phyloP scores from a whole-genome alignment of 2,888 invertebrate genomes.

The Odontothrips loti region DNA sequence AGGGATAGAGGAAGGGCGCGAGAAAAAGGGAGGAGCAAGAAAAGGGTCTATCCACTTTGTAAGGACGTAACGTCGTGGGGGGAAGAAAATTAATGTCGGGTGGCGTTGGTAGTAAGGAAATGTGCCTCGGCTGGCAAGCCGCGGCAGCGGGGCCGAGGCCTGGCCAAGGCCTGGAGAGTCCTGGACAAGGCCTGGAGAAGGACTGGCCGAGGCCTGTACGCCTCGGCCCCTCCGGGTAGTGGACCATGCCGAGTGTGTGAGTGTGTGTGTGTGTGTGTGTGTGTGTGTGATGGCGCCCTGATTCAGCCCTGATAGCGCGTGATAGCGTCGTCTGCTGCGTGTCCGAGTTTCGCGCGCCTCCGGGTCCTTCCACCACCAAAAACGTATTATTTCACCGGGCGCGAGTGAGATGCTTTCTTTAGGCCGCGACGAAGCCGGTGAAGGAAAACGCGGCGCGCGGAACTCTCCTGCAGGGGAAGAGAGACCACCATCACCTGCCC shows the following conservation, averaged over 20 bases:
- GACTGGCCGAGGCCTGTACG: too few species aligned
- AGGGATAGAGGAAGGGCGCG: not conserved
- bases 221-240: too few species aligned
- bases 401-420: too few species aligned
- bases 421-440: too few species aligned
- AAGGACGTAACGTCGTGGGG: not conserved
- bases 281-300: not conserved
- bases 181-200: not conserved
- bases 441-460: too few species aligned
- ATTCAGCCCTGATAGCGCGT: not conserved
- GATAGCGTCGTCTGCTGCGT: too few species aligned
- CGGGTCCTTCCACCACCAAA: too few species aligned
- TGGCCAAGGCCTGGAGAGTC: not conserved
- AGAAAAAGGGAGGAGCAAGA: not conserved
- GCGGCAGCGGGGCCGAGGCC: not conserved
- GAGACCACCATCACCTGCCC: too few species aligned
- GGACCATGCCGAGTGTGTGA: not conserved
- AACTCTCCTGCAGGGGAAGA: too few species aligned
- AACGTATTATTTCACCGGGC: too few species aligned
- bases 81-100: slow-evolving; percentile 4
- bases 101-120: not conserved
- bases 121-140: not conserved
- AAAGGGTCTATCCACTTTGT: not conserved
- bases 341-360: too few species aligned
- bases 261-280: not conserved